Conservation (phyloP, 2,113 vertebrate genomes). For the Vireo altiloquus region DNA sequence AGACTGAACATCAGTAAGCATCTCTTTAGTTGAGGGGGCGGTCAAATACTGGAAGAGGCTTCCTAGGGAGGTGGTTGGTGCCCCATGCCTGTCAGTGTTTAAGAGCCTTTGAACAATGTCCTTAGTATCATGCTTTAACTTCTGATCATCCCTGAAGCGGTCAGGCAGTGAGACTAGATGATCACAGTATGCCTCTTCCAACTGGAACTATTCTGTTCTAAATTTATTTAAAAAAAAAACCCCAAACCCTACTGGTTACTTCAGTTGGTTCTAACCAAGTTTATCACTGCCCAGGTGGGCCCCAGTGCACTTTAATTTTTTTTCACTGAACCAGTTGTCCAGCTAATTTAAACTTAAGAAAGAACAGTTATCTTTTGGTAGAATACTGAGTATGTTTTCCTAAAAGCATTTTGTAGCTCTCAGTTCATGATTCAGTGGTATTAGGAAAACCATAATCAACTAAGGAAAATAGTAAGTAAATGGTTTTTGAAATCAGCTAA, state of each 20-base stretch:
- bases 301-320: not conserved
- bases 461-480: not conserved
- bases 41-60: not conserved
- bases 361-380: not conserved
- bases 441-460: not conserved
- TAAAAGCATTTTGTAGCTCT: not conserved
- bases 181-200: not conserved
- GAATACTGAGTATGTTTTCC: not conserved
- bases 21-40: not conserved
- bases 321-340: not conserved
- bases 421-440: not conserved
- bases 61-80: not conserved
- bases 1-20: not conserved
- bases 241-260: not conserved
- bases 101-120: not conserved
- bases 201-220: not conserved
- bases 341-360: not conserved
- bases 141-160: not conserved
- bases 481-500: not conserved
- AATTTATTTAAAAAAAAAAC: not conserved
- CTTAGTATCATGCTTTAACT: not conserved
- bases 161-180: not conserved
- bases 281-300: not conserved
- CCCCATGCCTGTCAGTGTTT: not conserved
- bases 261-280: not conserved